Evolutionary conservation across 1,140 invertebrate species (phyloP).

Genomic region (Ridgeia piscesae): DNA sequence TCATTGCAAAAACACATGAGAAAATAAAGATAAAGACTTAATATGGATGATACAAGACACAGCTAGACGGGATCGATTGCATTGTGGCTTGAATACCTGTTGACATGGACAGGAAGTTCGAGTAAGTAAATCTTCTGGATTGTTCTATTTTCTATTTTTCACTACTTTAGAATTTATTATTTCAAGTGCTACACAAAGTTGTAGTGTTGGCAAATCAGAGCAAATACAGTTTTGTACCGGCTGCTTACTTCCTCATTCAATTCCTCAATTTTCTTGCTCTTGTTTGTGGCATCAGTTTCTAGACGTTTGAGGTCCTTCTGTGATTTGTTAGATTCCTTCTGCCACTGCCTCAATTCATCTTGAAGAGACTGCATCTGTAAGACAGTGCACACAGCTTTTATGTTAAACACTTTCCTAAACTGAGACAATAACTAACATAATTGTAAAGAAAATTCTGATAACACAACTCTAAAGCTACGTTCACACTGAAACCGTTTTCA

Average conservation of each 20-base stretch:
- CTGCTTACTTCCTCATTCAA: neutral
- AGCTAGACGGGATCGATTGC: too few species aligned
- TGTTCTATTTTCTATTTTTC: neutral
- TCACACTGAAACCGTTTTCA: too few species aligned
- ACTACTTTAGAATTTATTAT: neutral
- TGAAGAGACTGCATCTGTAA: conserved; percentile 1
- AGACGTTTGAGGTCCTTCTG: neutral
- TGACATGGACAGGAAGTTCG: too few species aligned
- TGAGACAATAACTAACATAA: neutral
- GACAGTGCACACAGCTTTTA: neutral
- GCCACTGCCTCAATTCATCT: neutral
- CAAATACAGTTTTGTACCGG: neutral
- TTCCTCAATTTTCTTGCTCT: neutral
- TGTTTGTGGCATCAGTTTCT: neutral
- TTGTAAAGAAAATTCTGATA: too few species aligned
- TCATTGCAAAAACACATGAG: neutral
- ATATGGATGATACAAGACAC: too few species aligned
- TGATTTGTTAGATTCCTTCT: neutral
- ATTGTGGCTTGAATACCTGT: too few species aligned
- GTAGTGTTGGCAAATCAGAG: neutral
- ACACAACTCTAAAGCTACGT: too few species aligned
- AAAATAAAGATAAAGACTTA: neutral
- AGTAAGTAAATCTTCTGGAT: neutral
- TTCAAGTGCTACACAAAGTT: neutral
- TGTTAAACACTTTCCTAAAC: neutral